Base-by-base conservation (phyloP, 64 coral and sea anemone genomes). In the Anthopleura sola region DNA sequence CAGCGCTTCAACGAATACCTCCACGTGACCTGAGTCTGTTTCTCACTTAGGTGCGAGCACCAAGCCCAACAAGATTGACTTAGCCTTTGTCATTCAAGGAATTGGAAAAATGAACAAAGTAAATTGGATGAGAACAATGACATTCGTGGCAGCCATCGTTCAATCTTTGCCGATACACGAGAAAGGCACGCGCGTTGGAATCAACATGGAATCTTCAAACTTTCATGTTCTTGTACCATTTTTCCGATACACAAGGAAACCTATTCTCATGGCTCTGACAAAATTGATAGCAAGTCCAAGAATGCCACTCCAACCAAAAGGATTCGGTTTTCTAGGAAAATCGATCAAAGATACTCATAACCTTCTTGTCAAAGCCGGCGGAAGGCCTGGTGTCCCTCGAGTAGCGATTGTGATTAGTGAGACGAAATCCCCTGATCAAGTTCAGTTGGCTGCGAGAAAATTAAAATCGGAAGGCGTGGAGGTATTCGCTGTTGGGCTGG, bases 41-140 rank as follows among this genome's bases (percentile, higher is more conserved):
- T 79, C 44, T 79, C 37, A 79, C 44, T 38, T 79, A 91, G 89
- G 89, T 86, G 74, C 84, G 49, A 46, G 83, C n/a, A 26, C 51
- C 21, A 91, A 91, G 83, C 46, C 89, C 18, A 91, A 91, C 89
- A 91, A 82, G 84, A 60, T 91, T 37, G 89, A 91, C 60, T 55
- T 91, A 29, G 89, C 83, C 55, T 86, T 91, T 82, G 60, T 86
- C 1, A 60, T 91, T 69, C 48, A 91, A 80, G 85, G 83, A 46
- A 29, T 53, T 71, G 89, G 89, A 39, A 85, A 80, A 85, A 91
- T 86, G 89, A 76, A 77, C 69, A 34, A 86, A 32, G 26, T 21
- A 8, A 44, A 91, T 40, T 91, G 89, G 89, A 79, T 55, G 53
- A 85, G 58, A 66, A 86, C 89, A 6, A 48, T 86, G 75, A 80